Evolutionary conservation across 2,888 invertebrate species (phyloP).

Genomic region (Eutolmus rufibarbis): DNA sequence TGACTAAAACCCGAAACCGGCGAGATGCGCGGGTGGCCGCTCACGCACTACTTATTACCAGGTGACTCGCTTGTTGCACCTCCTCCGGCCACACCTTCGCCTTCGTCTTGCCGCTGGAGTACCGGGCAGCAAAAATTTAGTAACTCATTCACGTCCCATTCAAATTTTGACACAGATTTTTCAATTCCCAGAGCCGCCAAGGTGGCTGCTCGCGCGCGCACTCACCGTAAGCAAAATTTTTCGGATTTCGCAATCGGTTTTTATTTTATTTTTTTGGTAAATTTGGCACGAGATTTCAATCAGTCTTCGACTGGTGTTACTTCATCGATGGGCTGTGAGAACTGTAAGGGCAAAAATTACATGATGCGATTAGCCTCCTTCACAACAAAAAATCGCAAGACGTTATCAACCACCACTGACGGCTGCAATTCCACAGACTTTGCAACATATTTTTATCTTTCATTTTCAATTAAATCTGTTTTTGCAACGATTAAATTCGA

Average conservation of each 20-base stretch:
- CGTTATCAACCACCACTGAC: background rate
- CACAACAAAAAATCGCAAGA: background rate
- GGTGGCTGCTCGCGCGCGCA: background rate
- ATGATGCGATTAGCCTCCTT: background rate
- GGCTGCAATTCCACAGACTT: background rate
- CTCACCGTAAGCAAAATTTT: background rate
- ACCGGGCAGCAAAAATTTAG: background rate
- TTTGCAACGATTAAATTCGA: background rate
- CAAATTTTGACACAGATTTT: conserved; percentile 25
- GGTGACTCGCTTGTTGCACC: background rate
- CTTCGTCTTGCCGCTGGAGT: background rate
- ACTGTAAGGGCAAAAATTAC: background rate
- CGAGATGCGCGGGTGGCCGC: background rate
- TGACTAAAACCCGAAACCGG: background rate
- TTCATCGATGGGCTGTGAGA: background rate
- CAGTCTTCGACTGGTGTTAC: background rate
- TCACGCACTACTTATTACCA: conserved; percentile 2
- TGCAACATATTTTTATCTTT: background rate
- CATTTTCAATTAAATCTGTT: background rate
- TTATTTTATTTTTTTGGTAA: background rate
- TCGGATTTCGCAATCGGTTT: background rate
- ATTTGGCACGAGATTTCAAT: conserved; percentile 35
- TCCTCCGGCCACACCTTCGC: background rate
- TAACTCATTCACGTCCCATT: conserved; percentile 21
- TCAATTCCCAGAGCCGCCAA: background rate